Evolutionary conservation across 2,113 vertebrate genomes (phyloP).

Genomic region (Arenaria interpres): DNA sequence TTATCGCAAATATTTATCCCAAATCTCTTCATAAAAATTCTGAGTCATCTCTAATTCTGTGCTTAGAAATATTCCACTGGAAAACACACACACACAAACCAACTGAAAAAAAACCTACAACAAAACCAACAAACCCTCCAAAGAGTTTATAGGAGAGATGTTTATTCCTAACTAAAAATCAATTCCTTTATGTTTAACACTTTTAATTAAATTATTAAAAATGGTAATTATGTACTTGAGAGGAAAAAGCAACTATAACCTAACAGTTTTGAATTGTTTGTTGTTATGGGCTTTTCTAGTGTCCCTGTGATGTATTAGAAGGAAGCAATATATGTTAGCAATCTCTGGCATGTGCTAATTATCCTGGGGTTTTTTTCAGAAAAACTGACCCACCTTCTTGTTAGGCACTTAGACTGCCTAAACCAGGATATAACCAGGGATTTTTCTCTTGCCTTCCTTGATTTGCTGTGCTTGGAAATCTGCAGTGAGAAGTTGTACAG

Average conservation of each 20-base stretch:
- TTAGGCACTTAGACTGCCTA: background rate
- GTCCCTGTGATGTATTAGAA: background rate
- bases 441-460: background rate
- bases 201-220: background rate
- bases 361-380: background rate
- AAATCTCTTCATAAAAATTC: constrained; percentile 41
- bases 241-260: background rate
- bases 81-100: background rate
- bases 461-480: constrained; percentile 8
- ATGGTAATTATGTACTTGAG: background rate
- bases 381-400: background rate
- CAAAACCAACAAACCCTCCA: background rate
- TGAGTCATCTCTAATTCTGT: constrained; percentile 24
- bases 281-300: background rate
- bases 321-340: background rate
- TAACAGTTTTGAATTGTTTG: background rate
- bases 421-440: background rate
- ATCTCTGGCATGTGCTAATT: background rate
- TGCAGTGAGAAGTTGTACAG: constrained; percentile 26
- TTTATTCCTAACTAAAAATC: background rate
- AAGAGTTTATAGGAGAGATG: background rate
- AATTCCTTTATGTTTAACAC: background rate
- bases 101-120: background rate
- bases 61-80: constrained; percentile 24
- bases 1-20: constrained; percentile 33